Conservation (phyloP, 2,113 vertebrate species). For the Athene cunicularia region DNA sequence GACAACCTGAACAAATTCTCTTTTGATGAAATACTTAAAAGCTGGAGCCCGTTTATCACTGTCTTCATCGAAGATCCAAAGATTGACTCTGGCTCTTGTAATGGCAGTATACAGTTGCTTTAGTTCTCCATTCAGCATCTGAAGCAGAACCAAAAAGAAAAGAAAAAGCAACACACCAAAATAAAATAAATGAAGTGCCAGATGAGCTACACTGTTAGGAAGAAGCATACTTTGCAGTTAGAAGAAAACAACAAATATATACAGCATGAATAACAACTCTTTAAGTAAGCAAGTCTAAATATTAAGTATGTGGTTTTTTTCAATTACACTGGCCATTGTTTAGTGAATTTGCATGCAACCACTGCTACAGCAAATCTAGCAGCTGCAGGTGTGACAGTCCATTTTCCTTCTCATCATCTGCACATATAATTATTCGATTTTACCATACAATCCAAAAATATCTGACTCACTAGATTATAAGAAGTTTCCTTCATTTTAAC, state of each 20-base stretch:
- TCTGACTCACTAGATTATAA: background rate
- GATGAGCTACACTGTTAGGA: background rate
- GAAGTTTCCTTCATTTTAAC: background rate
- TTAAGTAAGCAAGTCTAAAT: background rate
- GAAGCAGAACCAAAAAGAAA: background rate
- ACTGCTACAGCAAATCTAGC: background rate
- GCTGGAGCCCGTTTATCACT: constrained; percentile 79
- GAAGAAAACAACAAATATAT: background rate
- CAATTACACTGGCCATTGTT: background rate
- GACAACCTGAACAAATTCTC: constrained; percentile 78
- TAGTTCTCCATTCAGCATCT: constrained; percentile 84
- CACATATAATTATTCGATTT: background rate
- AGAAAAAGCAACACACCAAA: background rate
- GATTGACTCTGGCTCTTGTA: constrained; percentile 83
- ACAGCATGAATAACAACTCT: background rate
- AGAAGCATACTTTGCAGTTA: background rate
- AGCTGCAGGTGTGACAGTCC: background rate
- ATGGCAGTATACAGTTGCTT: constrained; percentile 84
- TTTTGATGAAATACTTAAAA: constrained; percentile 79
- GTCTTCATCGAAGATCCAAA: constrained; percentile 86
- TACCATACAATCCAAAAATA: background rate
- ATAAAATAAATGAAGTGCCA: background rate
- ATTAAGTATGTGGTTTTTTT: background rate
- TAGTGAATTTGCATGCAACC: background rate
- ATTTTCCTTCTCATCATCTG: background rate